phyloP scores from a whole-genome alignment of 2,888 invertebrate species.

The Monochamus alternatus region DNA sequence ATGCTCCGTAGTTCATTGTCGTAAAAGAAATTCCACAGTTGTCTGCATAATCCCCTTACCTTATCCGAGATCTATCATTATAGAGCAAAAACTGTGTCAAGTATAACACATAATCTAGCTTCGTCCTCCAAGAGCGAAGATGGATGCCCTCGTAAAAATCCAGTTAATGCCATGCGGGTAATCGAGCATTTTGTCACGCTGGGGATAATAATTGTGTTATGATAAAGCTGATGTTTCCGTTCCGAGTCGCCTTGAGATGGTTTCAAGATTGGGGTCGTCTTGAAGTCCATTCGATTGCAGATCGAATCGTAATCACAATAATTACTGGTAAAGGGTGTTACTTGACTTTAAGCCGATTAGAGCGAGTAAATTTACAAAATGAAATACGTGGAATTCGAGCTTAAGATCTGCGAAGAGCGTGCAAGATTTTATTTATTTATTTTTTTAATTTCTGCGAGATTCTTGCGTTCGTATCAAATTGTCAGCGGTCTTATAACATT shows the following conservation, averaged over 20 bases:
- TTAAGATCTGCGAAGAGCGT: too few relatives aligned
- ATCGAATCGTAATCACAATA: constrained; percentile 2
- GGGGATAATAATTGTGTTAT: constrained; percentile 9
- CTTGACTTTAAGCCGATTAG: neutral
- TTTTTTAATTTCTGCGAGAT: too few relatives aligned
- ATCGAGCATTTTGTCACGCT: constrained; percentile 21
- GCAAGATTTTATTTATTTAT: too few relatives aligned
- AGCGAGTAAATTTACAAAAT: too few relatives aligned
- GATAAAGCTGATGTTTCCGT: constrained; percentile 14
- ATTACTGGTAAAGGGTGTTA: neutral
- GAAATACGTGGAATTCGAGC: too few relatives aligned
- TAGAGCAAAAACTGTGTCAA: constrained; percentile 12
- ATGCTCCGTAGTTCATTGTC: neutral
- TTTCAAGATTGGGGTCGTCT: neutral
- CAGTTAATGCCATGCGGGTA: constrained; percentile 1
- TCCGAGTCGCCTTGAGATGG: neutral
- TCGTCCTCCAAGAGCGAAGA: neutral
- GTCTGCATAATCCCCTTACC: neutral
- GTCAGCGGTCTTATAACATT: too few relatives aligned
- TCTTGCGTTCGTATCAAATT: too few relatives aligned
- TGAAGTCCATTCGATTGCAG: neutral
- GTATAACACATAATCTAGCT: neutral
- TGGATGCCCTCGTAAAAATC: constrained; percentile 10
- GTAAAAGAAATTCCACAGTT: constrained; percentile 1
- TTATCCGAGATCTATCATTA: neutral